Base-by-base conservation (phyloP, 2,113 vertebrate genomes). In the Engystomops pustulosus region DNA sequence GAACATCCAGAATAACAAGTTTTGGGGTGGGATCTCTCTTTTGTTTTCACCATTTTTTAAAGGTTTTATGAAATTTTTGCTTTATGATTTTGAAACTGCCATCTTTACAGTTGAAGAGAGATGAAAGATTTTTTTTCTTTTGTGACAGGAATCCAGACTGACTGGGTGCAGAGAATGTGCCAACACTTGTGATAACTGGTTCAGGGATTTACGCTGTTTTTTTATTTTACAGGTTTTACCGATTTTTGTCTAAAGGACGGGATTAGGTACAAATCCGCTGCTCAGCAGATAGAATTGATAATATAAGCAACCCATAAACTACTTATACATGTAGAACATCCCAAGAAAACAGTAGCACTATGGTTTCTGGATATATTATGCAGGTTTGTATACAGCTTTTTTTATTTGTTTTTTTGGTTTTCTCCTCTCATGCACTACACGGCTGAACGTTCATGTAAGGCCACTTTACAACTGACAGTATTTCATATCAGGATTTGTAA, bases 1-100 rank as follows among this genome's bases (percentile, higher is more conserved):
- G 44, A 84, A 68, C n/a, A 78, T 68, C 82, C 62, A 55, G 82
- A 84, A 78, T 25, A 69, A 65, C 82, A 4, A n/a, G 82, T 84
- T 68, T 84, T 38, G 23, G 67, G 49, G 45, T 69, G 47, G 62
- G 25, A 34, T 30, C 11, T 34, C 30, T 30, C 12, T 53, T 84
- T 77, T 70, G 41, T 84, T 78, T 77, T 32, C 41, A 36, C 18
- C 51, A 38, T 77, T 84, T 41, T 51, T 41, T 41, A 15, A 69
- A 70, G 11, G 7, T 62, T 67, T 84, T 53, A 69, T 78, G 72
- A 38, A 30, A 45, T n/a, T 47, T 78, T 25, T 55, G 44, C 71
- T 68, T 77, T 41, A 44, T 34, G 80, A 75, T 86, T 65, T 75
- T 55, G 72, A 44, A 8, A 55, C 27, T 77, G 20, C 47, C 34